These are phyloP conservation scores for Hemiscyllium ocellatum DNA, from an alignment of 2,113 vertebrate species.

Conservation along the genomic window DNA sequence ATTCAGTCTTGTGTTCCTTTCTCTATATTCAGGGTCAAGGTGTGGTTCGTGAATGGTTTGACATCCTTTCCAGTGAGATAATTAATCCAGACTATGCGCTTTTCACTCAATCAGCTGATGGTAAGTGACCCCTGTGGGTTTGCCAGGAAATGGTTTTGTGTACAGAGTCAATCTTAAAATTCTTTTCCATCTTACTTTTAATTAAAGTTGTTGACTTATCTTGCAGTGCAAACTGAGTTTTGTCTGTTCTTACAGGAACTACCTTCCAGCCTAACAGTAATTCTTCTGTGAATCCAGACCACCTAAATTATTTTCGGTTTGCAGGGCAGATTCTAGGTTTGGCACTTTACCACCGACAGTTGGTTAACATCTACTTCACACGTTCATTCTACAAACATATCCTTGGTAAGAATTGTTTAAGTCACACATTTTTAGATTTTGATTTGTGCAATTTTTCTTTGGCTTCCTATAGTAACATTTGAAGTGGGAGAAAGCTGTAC, in stretches of 20 bases:
- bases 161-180: neutral
- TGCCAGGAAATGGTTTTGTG: neutral
- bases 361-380: slow-evolving; percentile 98
- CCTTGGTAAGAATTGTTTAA: slow-evolving; percentile 64
- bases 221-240: neutral
- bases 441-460: neutral
- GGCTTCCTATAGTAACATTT: neutral
- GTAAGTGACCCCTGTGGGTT: slow-evolving; percentile 57
- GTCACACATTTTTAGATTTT: neutral
- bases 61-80: slow-evolving; percentile 95
- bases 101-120: slow-evolving; percentile 96
- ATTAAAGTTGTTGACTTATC: neutral
- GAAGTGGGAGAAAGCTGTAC: neutral
- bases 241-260: slow-evolving; percentile 68
- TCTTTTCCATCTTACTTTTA: neutral
- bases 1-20: neutral
- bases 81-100: slow-evolving; percentile 96
- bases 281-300: slow-evolving; percentile 95
- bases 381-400: slow-evolving; percentile 99
- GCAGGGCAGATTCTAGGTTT: slow-evolving; percentile 91
- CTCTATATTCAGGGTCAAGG: slow-evolving; percentile 77
- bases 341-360: slow-evolving; percentile 87
- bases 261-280: slow-evolving; percentile 98
- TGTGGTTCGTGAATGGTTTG: slow-evolving; percentile 97
- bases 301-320: slow-evolving; percentile 92